phyloP scores from a whole-genome alignment of 2,797 vertebrate species.

The Mastacembelus armatus region DNA sequence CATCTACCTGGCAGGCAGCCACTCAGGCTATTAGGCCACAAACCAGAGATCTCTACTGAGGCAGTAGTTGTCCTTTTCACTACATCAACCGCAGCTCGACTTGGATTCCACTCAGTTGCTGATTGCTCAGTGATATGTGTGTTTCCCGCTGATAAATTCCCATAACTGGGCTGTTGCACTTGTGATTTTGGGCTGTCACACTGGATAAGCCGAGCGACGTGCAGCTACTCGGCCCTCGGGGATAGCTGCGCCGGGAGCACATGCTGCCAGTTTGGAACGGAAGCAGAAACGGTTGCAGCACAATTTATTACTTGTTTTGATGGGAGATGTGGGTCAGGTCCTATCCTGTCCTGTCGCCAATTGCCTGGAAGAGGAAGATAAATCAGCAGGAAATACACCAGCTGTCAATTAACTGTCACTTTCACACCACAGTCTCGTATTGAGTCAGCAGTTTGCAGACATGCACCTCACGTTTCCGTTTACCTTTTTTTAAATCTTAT shows the following conservation, averaged over 20 bases:
- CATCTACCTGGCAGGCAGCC: slow-evolving; percentile 69
- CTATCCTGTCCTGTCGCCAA: slow-evolving; percentile 82
- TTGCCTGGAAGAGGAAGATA: slow-evolving; percentile 80
- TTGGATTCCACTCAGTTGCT: slow-evolving; percentile 58
- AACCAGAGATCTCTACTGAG: slow-evolving; percentile 57
- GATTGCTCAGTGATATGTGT: slow-evolving; percentile 72
- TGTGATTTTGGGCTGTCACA: slow-evolving; percentile 71
- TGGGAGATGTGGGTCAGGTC: slow-evolving; percentile 87
- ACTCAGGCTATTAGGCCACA: slow-evolving; percentile 61
- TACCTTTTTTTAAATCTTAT: too few relatives aligned
- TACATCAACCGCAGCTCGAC: slow-evolving; percentile 45
- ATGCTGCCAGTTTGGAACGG: slow-evolving; percentile 77
- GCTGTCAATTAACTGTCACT: slow-evolving; percentile 59
- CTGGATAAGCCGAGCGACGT: slow-evolving; percentile 77
- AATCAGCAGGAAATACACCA: slow-evolving; percentile 86
- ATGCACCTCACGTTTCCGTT: too few relatives aligned
- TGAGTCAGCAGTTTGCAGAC: slow-evolving; percentile 32
- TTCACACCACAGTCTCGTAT: slow-evolving; percentile 1
- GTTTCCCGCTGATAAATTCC: slow-evolving; percentile 65
- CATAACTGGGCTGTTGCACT: slow-evolving; percentile 68
- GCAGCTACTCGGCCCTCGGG: slow-evolving; percentile 81
- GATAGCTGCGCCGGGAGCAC: slow-evolving; percentile 67
- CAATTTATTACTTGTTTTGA: slow-evolving; percentile 79
- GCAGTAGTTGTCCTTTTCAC: slow-evolving; percentile 61
- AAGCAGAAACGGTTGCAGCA: slow-evolving; percentile 77